Base-by-base conservation (phyloP, 2,888 invertebrate species). In the Synanthedon formicaeformis region DNA sequence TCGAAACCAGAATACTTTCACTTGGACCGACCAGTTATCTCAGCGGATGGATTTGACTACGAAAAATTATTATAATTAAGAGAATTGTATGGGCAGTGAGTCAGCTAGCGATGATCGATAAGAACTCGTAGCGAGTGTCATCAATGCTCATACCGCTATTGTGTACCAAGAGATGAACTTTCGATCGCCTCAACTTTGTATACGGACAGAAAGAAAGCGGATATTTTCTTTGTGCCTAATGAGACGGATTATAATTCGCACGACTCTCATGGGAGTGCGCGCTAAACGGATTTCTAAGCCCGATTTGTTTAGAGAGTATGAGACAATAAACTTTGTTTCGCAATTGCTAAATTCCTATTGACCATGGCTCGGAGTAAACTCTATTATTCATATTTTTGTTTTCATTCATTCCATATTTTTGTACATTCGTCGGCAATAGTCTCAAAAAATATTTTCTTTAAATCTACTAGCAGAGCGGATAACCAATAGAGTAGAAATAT, bases 1-100 rank as follows among this genome's bases (percentile, higher is more conserved):
- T 65, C 62, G 60, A 65, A 78, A 79, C 77, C 74, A 81, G 78
- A 79, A 81, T 81, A 85, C 87, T 86, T 86, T 87, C 86, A 81
- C 87, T 82, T 65, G 57, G 63, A 56, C 62, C 67, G 63, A 65
- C 61, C 68, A 67, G 75, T 77, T 78, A 73, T 72, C 66, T 63
- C 66, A 45, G 70, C 65, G 65, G 71, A 70, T 77, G 76, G 73
- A 67, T 79, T 78, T 75, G 76, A 69, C 73, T 77, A 79, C 61
- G 69, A 77, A 81, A 18, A 81, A 84, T 81, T 77, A 77, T 77
- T 75, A 80, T 85, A 81, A 85, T 85, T 80, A 82, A 69, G 69
- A 70, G 75, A 71, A 83, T 84, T 82, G 77, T 82, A 72, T 72
- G 69, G 71, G 57, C 67, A 66, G 73, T 86, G 85, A 85, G 68